These are phyloP conservation scores for Diceros bicornis DNA, from an alignment of 2,797 vertebrate genomes.

Conservation along the genomic window DNA sequence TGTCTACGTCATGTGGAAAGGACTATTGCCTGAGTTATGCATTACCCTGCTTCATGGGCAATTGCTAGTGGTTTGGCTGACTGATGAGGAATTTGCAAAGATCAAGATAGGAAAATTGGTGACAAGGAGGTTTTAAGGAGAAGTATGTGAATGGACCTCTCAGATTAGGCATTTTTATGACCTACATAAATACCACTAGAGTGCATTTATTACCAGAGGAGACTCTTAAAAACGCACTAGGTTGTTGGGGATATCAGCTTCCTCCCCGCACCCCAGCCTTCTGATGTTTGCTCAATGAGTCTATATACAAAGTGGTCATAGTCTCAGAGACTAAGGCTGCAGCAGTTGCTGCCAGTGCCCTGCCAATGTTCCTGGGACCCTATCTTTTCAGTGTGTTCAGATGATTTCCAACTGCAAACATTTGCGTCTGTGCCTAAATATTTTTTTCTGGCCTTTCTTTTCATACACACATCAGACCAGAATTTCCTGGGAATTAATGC, in stretches of 20 bases:
- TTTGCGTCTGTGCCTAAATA: not conserved
- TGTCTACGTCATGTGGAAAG: not conserved
- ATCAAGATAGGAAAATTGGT: not conserved
- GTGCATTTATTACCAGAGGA: not conserved
- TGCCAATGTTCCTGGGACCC: too few species aligned
- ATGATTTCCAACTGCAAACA: not conserved
- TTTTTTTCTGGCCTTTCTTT: not conserved
- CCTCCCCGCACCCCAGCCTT: accelerated
- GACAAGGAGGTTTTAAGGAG: not conserved
- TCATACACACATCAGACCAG: not conserved
- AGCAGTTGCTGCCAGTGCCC: not conserved
- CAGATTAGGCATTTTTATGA: not conserved
- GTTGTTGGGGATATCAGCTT: not conserved
- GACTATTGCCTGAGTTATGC: not conserved
- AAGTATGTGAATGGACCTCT: not conserved
- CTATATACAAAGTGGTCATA: not conserved
- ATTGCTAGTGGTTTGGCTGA: not conserved
- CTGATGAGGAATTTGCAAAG: not conserved
- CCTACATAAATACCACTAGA: not conserved
- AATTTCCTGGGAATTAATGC: not conserved
- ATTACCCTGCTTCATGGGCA: not conserved
- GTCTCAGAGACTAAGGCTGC: not conserved
- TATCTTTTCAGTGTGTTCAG: not conserved
- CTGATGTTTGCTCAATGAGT: not conserved
- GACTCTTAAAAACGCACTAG: not conserved